These are phyloP conservation scores for Todiramphus saurophagus DNA, from an alignment of 2,113 vertebrate genomes.

Conservation along the genomic window DNA sequence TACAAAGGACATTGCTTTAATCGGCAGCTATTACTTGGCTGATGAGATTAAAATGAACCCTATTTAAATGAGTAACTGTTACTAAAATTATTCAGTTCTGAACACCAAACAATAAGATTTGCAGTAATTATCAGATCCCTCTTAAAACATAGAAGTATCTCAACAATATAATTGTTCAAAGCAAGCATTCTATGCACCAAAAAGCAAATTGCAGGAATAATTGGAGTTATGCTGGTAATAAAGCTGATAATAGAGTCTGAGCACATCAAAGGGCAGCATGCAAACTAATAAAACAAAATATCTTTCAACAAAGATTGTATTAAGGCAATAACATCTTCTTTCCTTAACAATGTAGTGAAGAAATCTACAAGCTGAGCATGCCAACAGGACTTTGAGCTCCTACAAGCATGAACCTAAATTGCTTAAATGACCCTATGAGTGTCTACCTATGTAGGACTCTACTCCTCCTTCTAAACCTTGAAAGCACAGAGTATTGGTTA, in stretches of 20 bases:
- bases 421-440: background rate
- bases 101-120: background rate
- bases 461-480: background rate
- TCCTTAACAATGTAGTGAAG: background rate
- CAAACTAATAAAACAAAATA: background rate
- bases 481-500: background rate
- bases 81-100: background rate
- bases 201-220: conserved; percentile 15
- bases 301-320: background rate
- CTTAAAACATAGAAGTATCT: conserved; percentile 9
- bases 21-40: background rate
- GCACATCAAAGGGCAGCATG: background rate
- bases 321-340: background rate
- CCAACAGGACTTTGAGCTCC: background rate
- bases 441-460: background rate
- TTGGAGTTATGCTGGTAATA: conserved; percentile 25
- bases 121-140: background rate
- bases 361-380: background rate
- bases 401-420: background rate
- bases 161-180: background rate
- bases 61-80: conserved; percentile 33
- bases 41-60: background rate
- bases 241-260: background rate
- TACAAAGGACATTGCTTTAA: background rate
- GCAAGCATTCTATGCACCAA: background rate